Base-by-base conservation (phyloP, 2,113 vertebrate genomes). In the Carassius auratus region DNA sequence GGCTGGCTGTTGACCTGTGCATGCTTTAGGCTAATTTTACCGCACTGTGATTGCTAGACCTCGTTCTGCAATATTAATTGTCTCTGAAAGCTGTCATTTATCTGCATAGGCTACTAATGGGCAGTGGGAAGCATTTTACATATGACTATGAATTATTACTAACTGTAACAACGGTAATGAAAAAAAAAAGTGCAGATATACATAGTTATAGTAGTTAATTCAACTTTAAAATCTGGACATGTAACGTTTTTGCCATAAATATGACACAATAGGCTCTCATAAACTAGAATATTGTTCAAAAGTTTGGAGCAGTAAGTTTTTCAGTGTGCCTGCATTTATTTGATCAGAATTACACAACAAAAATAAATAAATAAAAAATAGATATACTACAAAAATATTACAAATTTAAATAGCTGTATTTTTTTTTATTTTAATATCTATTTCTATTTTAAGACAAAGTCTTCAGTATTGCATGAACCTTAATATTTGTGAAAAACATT, bases 1-100 rank as follows among this genome's bases (percentile, higher is more conserved):
- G 61, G 33, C 55, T 74, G 75, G 48, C 48, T 79, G 38, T 81
- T 78, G 75, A 69, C 33, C 76, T 86, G 75, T 36, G 78, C 55
- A 26, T 30, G 45, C 79, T 81, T 23, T 52, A 81, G 79, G 79
- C 79, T 52, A 81, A 45, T 17, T 50, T 68, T 68, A 33, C 23
- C 26, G 3, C 42, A 33, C 79, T 81, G 62, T 68, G 61, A 50
- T 33, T 66, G 62, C 62, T 64, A 45, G 79, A 68, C 79, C 42
- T 33, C 17, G 8, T 68, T 81, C 50, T 68, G 59, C 61, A 50
- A 68, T 81, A 62, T 48, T 81, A 81, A 66, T 81, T 33, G 5
- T 19, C 79, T 81, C 78, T 50, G 61, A 50, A 21, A 33, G 36
- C 6, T 17, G n/a, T 38, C 13, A 15, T 68, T 68, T 80, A 15